Percentiles rank a stretch among this genome's conserved stretches.
Evolutionary conservation across 2,888 invertebrate species (phyloP).

Genomic region (Epistrophella euchroma): DNA sequence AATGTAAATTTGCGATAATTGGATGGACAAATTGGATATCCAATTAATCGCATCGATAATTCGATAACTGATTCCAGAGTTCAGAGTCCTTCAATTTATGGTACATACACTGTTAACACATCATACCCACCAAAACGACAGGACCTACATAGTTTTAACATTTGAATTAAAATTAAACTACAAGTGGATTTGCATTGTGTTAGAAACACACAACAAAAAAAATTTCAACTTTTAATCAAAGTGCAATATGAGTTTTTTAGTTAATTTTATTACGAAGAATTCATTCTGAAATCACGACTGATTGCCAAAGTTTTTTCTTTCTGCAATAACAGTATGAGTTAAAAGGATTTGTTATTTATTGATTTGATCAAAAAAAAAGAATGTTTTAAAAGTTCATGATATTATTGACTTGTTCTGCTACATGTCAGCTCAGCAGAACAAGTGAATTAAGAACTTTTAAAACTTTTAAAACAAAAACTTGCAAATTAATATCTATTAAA

Average conservation of each 20-base stretch:
- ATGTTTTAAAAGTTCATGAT: too few relatives aligned
- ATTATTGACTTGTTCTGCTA: too few relatives aligned
- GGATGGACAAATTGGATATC: conserved; percentile 76
- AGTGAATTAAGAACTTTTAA: too few relatives aligned
- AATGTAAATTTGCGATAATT: conserved; percentile 76
- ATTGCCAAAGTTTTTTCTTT: not conserved
- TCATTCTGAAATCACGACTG: not conserved
- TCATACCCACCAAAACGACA: not conserved
- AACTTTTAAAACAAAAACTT: too few relatives aligned
- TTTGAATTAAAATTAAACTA: conserved; percentile 25
- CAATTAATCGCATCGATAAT: conserved; percentile 75
- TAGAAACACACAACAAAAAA: conserved; percentile 2
- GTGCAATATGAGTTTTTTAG: conserved; percentile 1
- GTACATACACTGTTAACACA: not conserved
- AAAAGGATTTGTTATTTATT: not conserved
- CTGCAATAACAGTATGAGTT: too few relatives aligned
- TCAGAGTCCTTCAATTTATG: conserved; percentile 53
- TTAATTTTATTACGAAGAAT: not conserved
- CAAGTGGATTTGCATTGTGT: conserved; percentile 1
- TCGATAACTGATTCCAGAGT: conserved; percentile 73
- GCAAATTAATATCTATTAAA: too few relatives aligned
- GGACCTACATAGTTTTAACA: conserved; percentile 1
- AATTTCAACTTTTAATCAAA: conserved; percentile 4
- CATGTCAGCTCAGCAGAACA: too few relatives aligned
- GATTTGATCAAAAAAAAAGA: not conserved